phyloP scores from a whole-genome alignment of 2,888 invertebrate genomes.

The Dryococelus australis region DNA sequence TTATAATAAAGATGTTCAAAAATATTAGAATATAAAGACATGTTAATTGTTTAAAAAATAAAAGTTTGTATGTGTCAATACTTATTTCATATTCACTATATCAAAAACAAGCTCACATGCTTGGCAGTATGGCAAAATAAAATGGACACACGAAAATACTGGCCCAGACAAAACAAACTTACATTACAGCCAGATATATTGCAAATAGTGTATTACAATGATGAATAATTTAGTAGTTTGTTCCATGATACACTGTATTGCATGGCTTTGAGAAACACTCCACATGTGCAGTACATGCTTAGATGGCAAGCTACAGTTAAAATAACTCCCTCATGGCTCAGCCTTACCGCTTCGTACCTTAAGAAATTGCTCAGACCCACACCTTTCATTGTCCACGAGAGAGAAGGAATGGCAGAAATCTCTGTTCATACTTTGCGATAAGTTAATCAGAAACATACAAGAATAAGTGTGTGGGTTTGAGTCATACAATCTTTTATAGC shows the following conservation, averaged over 20 bases:
- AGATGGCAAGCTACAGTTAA: background rate
- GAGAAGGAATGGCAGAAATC: too few species aligned
- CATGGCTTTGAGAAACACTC: background rate
- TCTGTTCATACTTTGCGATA: too few species aligned
- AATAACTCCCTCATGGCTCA: background rate
- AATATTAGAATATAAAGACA: too few species aligned
- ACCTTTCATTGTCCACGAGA: too few species aligned
- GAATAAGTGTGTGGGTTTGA: too few species aligned
- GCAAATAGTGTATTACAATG: background rate
- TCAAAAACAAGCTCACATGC: too few species aligned
- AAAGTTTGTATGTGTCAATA: too few species aligned
- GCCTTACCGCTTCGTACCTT: background rate
- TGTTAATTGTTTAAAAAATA: too few species aligned
- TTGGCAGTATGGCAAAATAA: background rate
- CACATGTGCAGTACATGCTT: conserved; percentile 1
- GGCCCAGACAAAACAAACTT: background rate
- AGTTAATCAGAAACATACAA: too few species aligned
- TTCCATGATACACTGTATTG: background rate
- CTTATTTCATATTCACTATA: too few species aligned
- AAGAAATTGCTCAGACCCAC: background rate
- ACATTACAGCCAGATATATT: background rate
- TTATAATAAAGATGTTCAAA: too few species aligned
- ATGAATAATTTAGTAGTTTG: background rate
- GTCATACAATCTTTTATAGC: too few species aligned
- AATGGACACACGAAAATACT: background rate